Conservation (phyloP, 2,797 vertebrate species). For the Allenopithecus nigroviridis region DNA sequence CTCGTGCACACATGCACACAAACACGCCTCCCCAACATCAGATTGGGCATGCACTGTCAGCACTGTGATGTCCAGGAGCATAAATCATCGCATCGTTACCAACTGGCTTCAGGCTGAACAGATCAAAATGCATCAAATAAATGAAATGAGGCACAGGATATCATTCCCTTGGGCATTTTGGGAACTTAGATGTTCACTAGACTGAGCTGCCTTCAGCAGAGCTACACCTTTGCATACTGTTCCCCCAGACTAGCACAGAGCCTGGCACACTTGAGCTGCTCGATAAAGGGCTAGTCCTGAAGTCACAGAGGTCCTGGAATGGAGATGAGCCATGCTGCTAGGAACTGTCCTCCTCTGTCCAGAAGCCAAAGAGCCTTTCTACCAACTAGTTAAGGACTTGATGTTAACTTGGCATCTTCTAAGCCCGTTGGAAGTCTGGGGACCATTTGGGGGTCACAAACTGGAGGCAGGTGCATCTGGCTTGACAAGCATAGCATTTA, state of each 20-base stretch:
- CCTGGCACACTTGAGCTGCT: background rate
- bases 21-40: background rate
- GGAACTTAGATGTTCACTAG: background rate
- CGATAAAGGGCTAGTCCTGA: background rate
- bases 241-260: background rate
- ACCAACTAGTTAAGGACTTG: background rate
- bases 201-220: background rate
- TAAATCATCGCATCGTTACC: background rate
- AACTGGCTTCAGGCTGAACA: background rate
- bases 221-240: background rate
- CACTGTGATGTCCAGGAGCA: background rate
- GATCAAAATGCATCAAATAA: background rate
- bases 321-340: background rate
- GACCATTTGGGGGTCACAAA: background rate
- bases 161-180: background rate
- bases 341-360: background rate
- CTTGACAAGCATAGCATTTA: background rate
- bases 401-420: background rate
- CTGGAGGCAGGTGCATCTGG: background rate
- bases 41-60: rapidly evolving
- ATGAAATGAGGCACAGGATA: background rate
- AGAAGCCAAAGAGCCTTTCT: background rate
- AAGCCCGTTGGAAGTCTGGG: background rate
- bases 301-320: background rate
- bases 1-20: background rate